phyloP scores from a whole-genome alignment of 1,140 invertebrate genomes.

The Sycophila sp. region DNA sequence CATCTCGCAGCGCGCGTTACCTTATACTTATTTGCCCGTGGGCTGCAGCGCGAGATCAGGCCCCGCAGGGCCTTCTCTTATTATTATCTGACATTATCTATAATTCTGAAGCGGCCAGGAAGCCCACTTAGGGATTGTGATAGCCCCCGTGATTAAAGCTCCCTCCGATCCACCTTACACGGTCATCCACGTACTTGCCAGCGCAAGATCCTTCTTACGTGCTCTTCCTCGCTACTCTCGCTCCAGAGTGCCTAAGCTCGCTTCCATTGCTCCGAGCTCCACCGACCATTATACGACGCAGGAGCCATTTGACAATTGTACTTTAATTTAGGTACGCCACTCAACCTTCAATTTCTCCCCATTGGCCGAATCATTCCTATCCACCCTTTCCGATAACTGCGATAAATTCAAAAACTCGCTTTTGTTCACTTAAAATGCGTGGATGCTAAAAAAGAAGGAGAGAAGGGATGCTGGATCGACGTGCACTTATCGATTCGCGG shows the following conservation, averaged over 20 bases:
- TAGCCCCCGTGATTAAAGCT: constrained; percentile 66
- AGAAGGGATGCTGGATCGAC: no score
- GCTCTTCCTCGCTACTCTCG: constrained; percentile 24
- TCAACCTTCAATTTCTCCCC: no score
- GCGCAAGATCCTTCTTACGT: constrained; percentile 1
- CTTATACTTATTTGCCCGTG: constrained; percentile 63
- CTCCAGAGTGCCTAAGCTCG: no score
- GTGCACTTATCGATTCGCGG: no score
- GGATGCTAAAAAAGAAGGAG: neutral
- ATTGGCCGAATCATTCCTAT: no score
- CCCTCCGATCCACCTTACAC: constrained; percentile 50
- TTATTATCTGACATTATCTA: constrained; percentile 69
- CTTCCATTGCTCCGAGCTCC: constrained; percentile 18
- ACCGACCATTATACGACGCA: constrained; percentile 32
- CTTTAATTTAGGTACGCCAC: constrained; percentile 10
- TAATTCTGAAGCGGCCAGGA: constrained; percentile 66
- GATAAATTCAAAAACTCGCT: no score
- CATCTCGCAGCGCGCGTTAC: constrained; percentile 57
- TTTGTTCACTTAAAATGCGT: no score
- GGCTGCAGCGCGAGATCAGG: constrained; percentile 40
- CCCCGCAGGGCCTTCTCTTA: constrained; percentile 58
- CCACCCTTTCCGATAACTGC: no score
- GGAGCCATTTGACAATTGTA: constrained; percentile 20
- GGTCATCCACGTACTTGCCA: constrained; percentile 50
- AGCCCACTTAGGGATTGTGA: constrained; percentile 67